These are phyloP conservation scores for Sebastes iracundus DNA, from an alignment of 2,797 vertebrate genomes.

Conservation along the genomic window DNA sequence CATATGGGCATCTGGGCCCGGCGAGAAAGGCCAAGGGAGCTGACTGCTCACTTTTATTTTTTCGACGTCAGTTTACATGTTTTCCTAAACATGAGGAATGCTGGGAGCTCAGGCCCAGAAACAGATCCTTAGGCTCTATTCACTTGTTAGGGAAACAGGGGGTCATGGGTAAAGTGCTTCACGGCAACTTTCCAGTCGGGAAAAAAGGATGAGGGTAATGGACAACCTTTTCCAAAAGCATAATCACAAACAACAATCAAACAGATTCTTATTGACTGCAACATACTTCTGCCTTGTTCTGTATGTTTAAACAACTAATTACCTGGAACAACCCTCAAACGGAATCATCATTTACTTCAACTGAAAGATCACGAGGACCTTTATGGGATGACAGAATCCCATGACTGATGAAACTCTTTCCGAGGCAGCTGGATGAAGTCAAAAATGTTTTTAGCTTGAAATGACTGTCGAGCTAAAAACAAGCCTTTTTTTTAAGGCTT, in stretches of 20 bases:
- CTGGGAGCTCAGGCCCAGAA: conserved; percentile 59
- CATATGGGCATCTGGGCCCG: conserved; percentile 69
- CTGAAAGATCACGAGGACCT: conserved; percentile 33
- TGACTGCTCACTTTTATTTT: conserved; percentile 78
- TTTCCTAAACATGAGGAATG: conserved; percentile 81
- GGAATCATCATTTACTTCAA: conserved; percentile 11
- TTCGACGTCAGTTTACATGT: conserved; percentile 74
- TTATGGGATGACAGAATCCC: conserved; percentile 34
- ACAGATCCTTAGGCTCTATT: conserved; percentile 63
- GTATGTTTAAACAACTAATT: conserved; percentile 19
- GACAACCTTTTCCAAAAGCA: conserved; percentile 48
- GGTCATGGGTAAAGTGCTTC: conserved; percentile 72
- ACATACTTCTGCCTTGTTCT: conserved; percentile 3
- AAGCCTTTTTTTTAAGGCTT: not conserved
- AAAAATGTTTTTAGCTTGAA: conserved; percentile 3
- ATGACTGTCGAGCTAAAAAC: not conserved
- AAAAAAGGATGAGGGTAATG: conserved; percentile 37
- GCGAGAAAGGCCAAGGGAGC: conserved; percentile 68
- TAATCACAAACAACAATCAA: conserved; percentile 60
- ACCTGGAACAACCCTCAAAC: conserved; percentile 21
- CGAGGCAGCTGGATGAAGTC: conserved; percentile 12
- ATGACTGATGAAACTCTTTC: conserved; percentile 47
- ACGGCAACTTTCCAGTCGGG: conserved; percentile 58
- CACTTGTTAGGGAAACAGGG: conserved; percentile 70
- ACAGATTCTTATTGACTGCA: conserved; percentile 31